Evolutionary conservation across 2,888 invertebrate genomes (phyloP), one percentile per base, ranked within the genome.

Genomic region (Elmis aenea): DNA sequence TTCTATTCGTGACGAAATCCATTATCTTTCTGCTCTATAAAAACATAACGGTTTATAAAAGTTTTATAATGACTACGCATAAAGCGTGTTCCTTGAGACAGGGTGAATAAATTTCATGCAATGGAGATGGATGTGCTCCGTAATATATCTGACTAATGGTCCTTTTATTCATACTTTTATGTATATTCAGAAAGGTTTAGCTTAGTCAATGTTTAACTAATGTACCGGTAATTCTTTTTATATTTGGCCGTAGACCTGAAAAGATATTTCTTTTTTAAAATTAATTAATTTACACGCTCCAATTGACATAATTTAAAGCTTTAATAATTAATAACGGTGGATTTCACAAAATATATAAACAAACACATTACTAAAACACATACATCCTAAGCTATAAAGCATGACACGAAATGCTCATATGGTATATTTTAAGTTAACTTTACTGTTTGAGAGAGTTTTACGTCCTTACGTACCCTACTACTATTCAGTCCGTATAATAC

Each of bases 91-190:
- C 8, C 18, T 18, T 8, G 8, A 8, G 8, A n/a, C 13, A 26
- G 26, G 26, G 26, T 26, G 26, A 26, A 26, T 26, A 26, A 26
- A 26, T 26, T 12, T 12, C 10, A 9, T 26, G n/a, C 13, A 12
- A 26, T 26, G 26, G 13, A 26, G 3, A 9, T 18, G 5, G 18
- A 18, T n/a, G n/a, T n/a, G n/a, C n/a, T n/a, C n/a, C n/a, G n/a
- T n/a, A n/a, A 18, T 6, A 18, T 18, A 8, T 18, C 5, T 18
- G 18, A 18, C 18, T 18, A 18, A 18, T 18, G 8, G 18, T 18
- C 5, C 5, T 8, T 18, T 18, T 18, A 18, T 18, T 18, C 18
- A 18, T 18, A 18, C 8, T 18, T 18, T n/a, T n/a, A n/a, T n/a
- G n/a, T n/a, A n/a, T n/a, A n/a, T n/a, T n/a, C n/a, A n/a, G n/a